These are phyloP conservation scores for Drosophila quinaria DNA, from an alignment of 2,888 invertebrate species.

Conservation along the genomic window DNA sequence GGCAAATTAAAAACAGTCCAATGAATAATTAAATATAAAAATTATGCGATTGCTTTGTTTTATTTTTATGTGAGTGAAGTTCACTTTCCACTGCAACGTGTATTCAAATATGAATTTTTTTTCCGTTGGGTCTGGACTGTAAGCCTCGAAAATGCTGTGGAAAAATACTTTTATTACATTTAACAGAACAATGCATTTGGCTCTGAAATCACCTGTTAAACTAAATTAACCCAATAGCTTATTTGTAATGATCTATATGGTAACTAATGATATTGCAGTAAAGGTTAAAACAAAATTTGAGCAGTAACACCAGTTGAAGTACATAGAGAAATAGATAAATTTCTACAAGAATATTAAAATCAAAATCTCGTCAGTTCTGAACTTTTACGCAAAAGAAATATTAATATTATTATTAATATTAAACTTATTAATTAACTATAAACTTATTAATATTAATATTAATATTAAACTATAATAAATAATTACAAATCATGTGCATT, in stretches of 20 bases:
- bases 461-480: too few species aligned
- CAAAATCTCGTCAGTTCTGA: background rate
- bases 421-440: too few species aligned
- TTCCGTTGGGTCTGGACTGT: background rate
- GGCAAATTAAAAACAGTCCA: conserved; percentile 35
- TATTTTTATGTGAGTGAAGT: conserved; percentile 8
- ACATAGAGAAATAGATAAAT: background rate
- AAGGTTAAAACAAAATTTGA: background rate
- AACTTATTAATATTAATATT: too few species aligned
- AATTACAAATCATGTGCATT: background rate
- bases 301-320: background rate
- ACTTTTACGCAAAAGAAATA: background rate
- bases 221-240: background rate
- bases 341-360: background rate
- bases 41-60: background rate
- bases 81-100: background rate
- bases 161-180: too few species aligned
- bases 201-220: background rate
- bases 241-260: background rate
- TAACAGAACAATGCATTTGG: background rate
- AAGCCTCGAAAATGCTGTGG: too few species aligned
- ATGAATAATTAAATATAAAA: conserved; percentile 53
- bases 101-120: conserved; percentile 9
- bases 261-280: background rate
- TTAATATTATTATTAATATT: too few species aligned